Evolutionary conservation across 2,113 vertebrate genomes (phyloP).

Genomic region (Varanus salvator): DNA sequence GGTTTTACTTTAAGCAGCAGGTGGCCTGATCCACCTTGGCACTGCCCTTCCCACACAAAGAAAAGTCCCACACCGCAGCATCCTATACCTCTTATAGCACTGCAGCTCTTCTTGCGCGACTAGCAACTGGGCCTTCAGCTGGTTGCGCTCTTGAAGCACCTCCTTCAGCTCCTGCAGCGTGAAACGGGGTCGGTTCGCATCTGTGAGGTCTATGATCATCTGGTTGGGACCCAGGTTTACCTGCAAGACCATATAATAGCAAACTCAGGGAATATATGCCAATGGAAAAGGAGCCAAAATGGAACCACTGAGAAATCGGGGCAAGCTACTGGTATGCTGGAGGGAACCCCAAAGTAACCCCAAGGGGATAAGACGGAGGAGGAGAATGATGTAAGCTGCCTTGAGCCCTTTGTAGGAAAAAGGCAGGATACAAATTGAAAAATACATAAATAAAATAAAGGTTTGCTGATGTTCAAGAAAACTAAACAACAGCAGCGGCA

Average conservation of each 20-base stretch:
- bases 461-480: too few relatives aligned
- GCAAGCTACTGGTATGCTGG: not conserved
- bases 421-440: not conserved
- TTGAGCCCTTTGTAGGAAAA: not conserved
- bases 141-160: constrained; percentile 94
- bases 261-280: not conserved
- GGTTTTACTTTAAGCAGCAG: too few relatives aligned
- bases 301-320: not conserved
- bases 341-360: too few relatives aligned
- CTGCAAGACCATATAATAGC: constrained; percentile 67
- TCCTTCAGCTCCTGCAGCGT: constrained; percentile 94
- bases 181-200: constrained; percentile 93
- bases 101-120: constrained; percentile 92
- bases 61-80: not conserved
- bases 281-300: not conserved
- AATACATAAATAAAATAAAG: not conserved
- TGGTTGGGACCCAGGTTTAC: constrained; percentile 85
- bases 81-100: constrained; percentile 93
- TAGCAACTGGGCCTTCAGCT: constrained; percentile 92
- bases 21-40: not conserved
- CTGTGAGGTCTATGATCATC: constrained; percentile 89
- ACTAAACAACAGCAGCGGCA: too few relatives aligned
- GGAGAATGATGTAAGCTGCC: too few relatives aligned
- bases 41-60: too few relatives aligned
- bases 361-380: too few relatives aligned